Evolutionary conservation across 2,113 vertebrate species (phyloP).

Genomic region (Chloroceryle aenea): DNA sequence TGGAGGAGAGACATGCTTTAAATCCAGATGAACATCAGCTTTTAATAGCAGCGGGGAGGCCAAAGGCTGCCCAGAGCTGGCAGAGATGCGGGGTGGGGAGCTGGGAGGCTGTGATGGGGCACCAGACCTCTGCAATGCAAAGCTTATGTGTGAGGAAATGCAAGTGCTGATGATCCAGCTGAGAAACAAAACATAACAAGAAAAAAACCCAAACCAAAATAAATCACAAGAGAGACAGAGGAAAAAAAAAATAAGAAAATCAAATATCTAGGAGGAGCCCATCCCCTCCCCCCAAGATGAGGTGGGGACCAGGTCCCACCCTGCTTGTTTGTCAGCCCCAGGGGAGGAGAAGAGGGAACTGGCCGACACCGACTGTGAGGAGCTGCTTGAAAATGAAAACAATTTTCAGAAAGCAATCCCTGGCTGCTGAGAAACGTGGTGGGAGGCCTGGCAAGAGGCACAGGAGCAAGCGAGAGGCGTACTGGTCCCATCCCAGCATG

Average conservation of each 20-base stretch:
- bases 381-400: constrained; percentile 3
- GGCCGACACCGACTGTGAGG: not conserved
- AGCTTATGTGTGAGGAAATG: not conserved
- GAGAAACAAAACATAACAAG: not conserved
- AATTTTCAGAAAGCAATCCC: not conserved
- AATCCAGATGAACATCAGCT: not conserved
- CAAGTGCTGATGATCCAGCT: not conserved
- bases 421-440: not conserved
- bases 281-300: not conserved
- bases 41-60: not conserved
- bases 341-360: not conserved
- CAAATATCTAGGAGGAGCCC: not conserved
- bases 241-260: not conserved
- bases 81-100: not conserved
- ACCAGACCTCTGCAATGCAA: not conserved
- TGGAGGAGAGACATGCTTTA: not conserved
- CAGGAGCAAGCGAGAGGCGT: not conserved
- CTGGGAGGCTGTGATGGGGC: not conserved
- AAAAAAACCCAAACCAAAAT: not conserved
- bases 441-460: not conserved
- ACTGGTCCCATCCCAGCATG: not conserved
- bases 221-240: not conserved
- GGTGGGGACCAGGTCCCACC: not conserved
- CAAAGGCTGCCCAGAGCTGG: not conserved
- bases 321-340: not conserved